Evolutionary conservation across 2,888 invertebrate genomes (phyloP), one percentile per base, ranked within the genome.

Genomic region (Megamerina dolium): DNA sequence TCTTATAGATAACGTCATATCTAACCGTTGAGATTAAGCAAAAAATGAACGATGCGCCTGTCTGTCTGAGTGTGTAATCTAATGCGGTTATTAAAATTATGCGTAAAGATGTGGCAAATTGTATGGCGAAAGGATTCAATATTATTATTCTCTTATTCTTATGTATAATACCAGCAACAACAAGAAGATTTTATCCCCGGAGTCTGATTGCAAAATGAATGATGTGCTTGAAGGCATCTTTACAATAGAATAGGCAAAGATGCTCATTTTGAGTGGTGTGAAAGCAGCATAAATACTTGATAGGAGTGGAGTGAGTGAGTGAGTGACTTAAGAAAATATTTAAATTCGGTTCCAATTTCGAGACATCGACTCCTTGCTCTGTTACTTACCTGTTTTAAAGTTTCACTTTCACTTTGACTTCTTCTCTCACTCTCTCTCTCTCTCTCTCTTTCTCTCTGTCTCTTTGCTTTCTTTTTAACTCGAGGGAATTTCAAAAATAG

Each of bases 401-500:
- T n/a, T n/a, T n/a, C n/a, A n/a, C n/a, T n/a, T n/a, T n/a, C n/a
- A n/a, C n/a, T n/a, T n/a, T n/a, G n/a, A n/a, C n/a, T n/a, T n/a
- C n/a, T n/a, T n/a, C n/a, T n/a, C n/a, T n/a, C n/a, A n/a, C n/a
- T n/a, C n/a, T n/a, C n/a, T n/a, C n/a, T n/a, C n/a, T n/a, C n/a
- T 14, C 5, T 38, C 19, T 36, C 19, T 29, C 29, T 34, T 41
- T 27, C 2, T 31, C 33, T 36, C 37, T 40, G 26, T 30, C 42
- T 10, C 6, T 23, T 35, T 41, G 36, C 12, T 14, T 31, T 35
- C 41, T 40, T 46, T 37, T 20, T 41, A 37, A 36, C 17, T 35
- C 38, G 31, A 37, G 47, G 44, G 44, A 48, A 46, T 48, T 44
- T 44, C n/a, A n/a, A n/a, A n/a, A n/a, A n/a, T 8, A 46, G 49